These are phyloP conservation scores for Semibalanus balanoides DNA, from an alignment of 1,140 invertebrate species.

Conservation along the genomic window DNA sequence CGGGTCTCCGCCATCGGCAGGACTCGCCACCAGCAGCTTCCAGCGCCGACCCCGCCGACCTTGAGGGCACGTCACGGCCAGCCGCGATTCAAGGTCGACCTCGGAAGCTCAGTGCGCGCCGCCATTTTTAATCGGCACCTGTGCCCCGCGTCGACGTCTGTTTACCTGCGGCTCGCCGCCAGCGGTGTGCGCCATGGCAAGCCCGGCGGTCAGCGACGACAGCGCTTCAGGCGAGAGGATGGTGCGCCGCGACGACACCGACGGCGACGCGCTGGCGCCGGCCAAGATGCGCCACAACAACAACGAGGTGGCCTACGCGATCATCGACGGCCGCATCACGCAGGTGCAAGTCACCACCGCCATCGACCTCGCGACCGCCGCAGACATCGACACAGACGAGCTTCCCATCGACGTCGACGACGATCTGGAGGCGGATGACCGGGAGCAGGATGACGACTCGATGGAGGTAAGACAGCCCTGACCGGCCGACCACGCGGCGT, in stretches of 20 bases:
- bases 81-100: not conserved
- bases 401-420: not conserved
- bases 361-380: not conserved
- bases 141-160: not conserved
- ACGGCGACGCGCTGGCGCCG: not conserved
- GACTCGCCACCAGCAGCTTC: too few species aligned
- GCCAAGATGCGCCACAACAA: not conserved
- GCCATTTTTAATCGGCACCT: not conserved
- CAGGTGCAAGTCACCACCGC: not conserved
- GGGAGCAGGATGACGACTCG: not conserved
- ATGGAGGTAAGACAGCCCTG: not conserved
- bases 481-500: too few species aligned
- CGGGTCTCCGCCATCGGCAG: too few species aligned
- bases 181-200: not conserved
- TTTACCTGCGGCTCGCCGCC: not conserved
- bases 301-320: constrained; percentile 2
- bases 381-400: not conserved
- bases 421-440: not conserved
- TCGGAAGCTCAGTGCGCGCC: not conserved
- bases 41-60: not conserved
- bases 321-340: constrained; percentile 3
- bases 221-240: not conserved
- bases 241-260: not conserved
- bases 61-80: not conserved
- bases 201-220: not conserved